phyloP scores from a whole-genome alignment of 2,113 vertebrate genomes.

The Spermophilus dauricus region DNA sequence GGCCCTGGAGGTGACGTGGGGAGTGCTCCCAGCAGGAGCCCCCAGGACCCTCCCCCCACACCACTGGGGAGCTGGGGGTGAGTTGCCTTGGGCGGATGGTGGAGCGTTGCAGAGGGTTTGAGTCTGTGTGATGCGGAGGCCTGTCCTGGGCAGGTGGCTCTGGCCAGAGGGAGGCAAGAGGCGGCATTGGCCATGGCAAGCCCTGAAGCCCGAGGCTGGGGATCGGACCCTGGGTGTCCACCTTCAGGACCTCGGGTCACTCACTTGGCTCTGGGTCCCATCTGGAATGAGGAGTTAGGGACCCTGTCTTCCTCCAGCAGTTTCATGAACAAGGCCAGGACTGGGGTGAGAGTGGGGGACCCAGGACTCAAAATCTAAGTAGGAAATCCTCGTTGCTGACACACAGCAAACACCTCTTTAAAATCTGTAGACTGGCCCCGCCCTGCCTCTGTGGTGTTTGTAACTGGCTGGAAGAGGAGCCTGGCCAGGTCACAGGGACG shows the following conservation, averaged over 20 bases:
- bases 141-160: background rate
- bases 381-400: accelerated
- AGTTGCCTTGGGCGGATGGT: accelerated
- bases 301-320: background rate
- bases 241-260: background rate
- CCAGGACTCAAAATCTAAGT: no score
- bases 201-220: background rate
- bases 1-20: accelerated
- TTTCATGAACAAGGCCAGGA: no score
- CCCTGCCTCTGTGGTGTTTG: background rate
- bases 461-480: background rate
- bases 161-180: background rate
- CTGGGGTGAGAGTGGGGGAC: background rate
- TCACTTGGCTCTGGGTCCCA: background rate
- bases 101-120: background rate
- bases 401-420: accelerated
- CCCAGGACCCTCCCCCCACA: accelerated
- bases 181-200: accelerated
- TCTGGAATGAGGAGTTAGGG: background rate
- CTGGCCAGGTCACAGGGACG: no score
- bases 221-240: background rate
- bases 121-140: background rate
- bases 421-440: background rate
- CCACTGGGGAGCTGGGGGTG: background rate
- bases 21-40: background rate